These are phyloP conservation scores for Drosophila rufa DNA, from an alignment of 1,140 invertebrate genomes.

Conservation along the genomic window DNA sequence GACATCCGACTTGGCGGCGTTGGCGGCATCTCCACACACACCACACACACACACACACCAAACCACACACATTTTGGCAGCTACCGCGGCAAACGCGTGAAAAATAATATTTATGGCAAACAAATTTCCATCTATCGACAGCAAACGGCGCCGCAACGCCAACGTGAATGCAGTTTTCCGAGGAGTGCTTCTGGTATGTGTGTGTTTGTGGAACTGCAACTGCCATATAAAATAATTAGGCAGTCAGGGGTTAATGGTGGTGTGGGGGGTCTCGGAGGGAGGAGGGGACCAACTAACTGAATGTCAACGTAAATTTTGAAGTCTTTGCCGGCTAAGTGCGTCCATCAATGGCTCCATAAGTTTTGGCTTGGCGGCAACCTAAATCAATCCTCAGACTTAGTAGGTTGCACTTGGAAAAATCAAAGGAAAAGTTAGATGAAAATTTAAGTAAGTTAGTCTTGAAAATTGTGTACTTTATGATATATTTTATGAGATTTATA, in stretches of 20 bases:
- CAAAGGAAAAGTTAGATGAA: background rate
- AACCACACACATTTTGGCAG: conserved; percentile 39
- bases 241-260: conserved; percentile 54
- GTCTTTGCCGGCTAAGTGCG: conserved; percentile 61
- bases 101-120: conserved; percentile 83
- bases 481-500: background rate
- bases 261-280: background rate
- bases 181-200: conserved; percentile 11
- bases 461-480: background rate
- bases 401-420: conserved; percentile 7
- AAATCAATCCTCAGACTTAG: conserved; percentile 64
- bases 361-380: conserved; percentile 66
- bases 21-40: conserved; percentile 52
- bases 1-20: conserved; percentile 28
- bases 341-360: conserved; percentile 70
- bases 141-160: conserved; percentile 65
- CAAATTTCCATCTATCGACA: conserved; percentile 80
- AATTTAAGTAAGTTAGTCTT: background rate
- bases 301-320: conserved; percentile 72
- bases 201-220: conserved; percentile 27
- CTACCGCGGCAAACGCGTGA: conserved; percentile 72
- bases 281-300: conserved; percentile 20
- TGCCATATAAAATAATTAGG: conserved; percentile 77
- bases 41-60: background rate
- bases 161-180: conserved; percentile 49